Evolutionary conservation across 2,888 invertebrate species (phyloP).

Genomic region (Macropis europaea): DNA sequence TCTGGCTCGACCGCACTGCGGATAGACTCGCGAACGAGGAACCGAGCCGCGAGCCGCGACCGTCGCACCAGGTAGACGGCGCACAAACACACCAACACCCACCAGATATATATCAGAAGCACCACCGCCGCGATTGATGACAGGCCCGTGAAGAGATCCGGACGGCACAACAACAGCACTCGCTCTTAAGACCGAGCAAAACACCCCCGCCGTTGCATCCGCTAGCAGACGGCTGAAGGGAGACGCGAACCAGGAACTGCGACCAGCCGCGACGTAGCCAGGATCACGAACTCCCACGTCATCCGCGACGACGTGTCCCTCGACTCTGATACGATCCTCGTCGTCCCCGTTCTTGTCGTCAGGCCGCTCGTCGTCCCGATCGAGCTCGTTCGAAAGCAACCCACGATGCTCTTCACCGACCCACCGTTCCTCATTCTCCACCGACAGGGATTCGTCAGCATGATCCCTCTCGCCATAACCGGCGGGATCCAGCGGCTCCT

Average conservation of each 20-base stretch:
- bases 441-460: constrained; percentile 16
- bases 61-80: constrained; percentile 61
- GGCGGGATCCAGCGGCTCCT: constrained; percentile 58
- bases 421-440: constrained; percentile 45
- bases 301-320: constrained; percentile 14
- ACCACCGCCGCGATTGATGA: constrained; percentile 44
- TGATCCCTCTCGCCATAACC: constrained; percentile 54
- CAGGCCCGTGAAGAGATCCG: constrained; percentile 43
- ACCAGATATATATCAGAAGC: constrained; percentile 52
- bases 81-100: constrained; percentile 59
- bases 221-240: constrained; percentile 59
- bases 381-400: constrained; percentile 34
- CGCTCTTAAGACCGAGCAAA: constrained; percentile 43
- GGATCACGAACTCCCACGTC: constrained; percentile 7
- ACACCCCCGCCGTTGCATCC: constrained; percentile 56
- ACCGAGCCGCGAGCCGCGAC: constrained; percentile 43
- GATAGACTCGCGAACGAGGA: constrained; percentile 54
- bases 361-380: constrained; percentile 24
- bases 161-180: constrained; percentile 58
- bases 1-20: constrained; percentile 73
- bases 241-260: constrained; percentile 43
- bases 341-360: constrained; percentile 27
- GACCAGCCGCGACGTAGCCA: constrained; percentile 24
- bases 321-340: constrained; percentile 21
- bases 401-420: constrained; percentile 31